Evolutionary conservation across 2,113 vertebrate species (phyloP).

Genomic region (Lethenteron reissneri): DNA sequence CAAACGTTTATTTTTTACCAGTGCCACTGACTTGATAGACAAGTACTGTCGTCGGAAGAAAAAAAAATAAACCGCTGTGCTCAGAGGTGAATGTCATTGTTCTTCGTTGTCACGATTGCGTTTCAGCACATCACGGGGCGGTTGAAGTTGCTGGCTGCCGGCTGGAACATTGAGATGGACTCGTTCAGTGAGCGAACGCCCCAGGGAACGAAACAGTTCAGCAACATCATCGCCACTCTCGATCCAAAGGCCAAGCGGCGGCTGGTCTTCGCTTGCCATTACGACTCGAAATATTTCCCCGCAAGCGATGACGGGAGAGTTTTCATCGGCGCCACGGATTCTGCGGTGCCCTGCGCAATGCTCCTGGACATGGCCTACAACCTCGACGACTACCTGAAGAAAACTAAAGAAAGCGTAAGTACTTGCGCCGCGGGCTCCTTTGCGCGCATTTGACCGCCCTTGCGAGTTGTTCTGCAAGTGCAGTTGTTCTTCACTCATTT

Average conservation of each 20-base stretch:
- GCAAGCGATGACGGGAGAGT: conserved; percentile 15
- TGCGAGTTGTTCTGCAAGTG: too few relatives aligned
- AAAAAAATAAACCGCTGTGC: not conserved
- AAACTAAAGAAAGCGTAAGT: conserved; percentile 32
- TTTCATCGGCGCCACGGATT: conserved; percentile 60
- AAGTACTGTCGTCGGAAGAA: not conserved
- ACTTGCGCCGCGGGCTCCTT: not conserved
- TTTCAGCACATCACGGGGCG: conserved; percentile 36
- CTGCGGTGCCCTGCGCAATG: conserved; percentile 49
- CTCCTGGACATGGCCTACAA: conserved; percentile 40
- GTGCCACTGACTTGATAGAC: not conserved
- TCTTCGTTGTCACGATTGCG: conserved; percentile 10
- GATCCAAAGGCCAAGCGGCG: conserved; percentile 31
- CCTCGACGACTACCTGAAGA: conserved; percentile 30
- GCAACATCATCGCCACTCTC: conserved; percentile 44
- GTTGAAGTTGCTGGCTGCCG: conserved; percentile 27
- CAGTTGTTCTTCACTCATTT: too few relatives aligned
- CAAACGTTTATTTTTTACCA: too few relatives aligned
- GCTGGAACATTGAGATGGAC: conserved; percentile 46
- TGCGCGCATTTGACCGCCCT: too few relatives aligned
- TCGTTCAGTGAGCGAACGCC: conserved; percentile 40
- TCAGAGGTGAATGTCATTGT: not conserved
- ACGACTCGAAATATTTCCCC: conserved; percentile 49
- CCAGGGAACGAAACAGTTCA: conserved; percentile 33
- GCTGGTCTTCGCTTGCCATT: conserved; percentile 51